phyloP scores from a whole-genome alignment of 2,888 invertebrate species.

The Silvanus unidentatus region DNA sequence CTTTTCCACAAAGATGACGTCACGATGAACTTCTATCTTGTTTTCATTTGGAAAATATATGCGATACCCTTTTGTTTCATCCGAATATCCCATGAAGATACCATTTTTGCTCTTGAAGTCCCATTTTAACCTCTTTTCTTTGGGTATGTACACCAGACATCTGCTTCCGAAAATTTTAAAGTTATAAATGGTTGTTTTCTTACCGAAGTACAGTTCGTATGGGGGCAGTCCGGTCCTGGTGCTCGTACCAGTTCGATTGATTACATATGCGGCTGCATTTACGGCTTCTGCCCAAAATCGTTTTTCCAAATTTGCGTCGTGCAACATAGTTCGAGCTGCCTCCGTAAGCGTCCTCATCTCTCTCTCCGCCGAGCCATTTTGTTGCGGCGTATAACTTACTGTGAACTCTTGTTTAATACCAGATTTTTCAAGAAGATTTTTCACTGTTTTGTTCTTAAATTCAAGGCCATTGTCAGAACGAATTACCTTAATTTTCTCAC shows the following conservation, averaged over 20 bases:
- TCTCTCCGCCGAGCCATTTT: constrained; percentile 20
- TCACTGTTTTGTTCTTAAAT: constrained; percentile 14
- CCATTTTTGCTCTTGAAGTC: too few relatives aligned
- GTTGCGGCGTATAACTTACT: constrained; percentile 17
- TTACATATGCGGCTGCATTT: too few relatives aligned
- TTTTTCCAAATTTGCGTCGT: constrained; percentile 24
- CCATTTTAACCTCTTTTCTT: constrained; percentile 18
- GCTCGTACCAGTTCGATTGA: too few relatives aligned
- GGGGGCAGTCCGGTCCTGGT: too few relatives aligned
- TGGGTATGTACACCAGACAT: constrained; percentile 28
- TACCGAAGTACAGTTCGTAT: constrained; percentile 29
- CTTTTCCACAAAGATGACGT: too few relatives aligned
- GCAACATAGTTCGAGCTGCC: constrained; percentile 23
- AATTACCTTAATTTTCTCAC: constrained; percentile 18
- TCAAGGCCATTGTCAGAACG: constrained; percentile 25
- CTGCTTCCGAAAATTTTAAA: constrained; percentile 30
- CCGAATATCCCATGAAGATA: too few relatives aligned
- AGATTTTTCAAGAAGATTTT: constrained; percentile 17
- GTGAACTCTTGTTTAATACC: constrained; percentile 20
- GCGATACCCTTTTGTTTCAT: too few relatives aligned
- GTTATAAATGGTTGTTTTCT: constrained; percentile 26
- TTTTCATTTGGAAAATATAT: too few relatives aligned
- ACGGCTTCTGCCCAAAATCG: constrained; percentile 32
- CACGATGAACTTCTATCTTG: too few relatives aligned
- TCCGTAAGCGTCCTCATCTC: constrained; percentile 22